Conservation (phyloP, 2,797 vertebrate genomes). For the Momotus momota region DNA sequence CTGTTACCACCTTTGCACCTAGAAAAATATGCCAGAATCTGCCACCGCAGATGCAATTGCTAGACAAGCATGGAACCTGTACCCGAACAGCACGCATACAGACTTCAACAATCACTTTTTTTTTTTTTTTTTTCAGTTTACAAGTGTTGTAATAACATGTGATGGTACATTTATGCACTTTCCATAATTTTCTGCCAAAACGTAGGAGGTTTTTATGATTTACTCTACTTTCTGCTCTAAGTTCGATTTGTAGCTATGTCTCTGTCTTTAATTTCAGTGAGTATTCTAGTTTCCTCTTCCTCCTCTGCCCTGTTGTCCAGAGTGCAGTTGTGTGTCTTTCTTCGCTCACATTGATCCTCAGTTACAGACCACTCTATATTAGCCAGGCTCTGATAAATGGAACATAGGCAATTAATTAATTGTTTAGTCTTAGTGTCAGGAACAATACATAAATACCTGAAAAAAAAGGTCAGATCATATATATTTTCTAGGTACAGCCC, state of each 20-base stretch:
- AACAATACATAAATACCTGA: background rate
- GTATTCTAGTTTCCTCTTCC: background rate
- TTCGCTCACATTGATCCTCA: background rate
- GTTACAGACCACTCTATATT: background rate
- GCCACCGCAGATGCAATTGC: background rate
- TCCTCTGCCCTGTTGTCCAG: accelerated
- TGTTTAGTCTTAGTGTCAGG: background rate
- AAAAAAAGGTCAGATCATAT: background rate
- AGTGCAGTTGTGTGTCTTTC: background rate
- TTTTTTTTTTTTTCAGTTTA: background rate
- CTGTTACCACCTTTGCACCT: background rate
- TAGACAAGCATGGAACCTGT: background rate
- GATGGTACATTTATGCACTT: background rate
- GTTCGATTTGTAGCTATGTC: background rate
- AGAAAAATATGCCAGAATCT: background rate
- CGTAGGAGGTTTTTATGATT: background rate
- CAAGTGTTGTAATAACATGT: accelerated
- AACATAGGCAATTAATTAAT: background rate
- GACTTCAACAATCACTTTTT: accelerated
- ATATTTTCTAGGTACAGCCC: background rate
- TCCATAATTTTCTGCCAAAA: background rate
- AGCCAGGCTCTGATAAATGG: background rate
- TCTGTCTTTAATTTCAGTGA: background rate
- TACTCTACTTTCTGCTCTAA: background rate
- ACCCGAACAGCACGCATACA: background rate